These are phyloP conservation scores for Formicarius rufipectus DNA, from an alignment of 2,113 vertebrate genomes.

Conservation along the genomic window DNA sequence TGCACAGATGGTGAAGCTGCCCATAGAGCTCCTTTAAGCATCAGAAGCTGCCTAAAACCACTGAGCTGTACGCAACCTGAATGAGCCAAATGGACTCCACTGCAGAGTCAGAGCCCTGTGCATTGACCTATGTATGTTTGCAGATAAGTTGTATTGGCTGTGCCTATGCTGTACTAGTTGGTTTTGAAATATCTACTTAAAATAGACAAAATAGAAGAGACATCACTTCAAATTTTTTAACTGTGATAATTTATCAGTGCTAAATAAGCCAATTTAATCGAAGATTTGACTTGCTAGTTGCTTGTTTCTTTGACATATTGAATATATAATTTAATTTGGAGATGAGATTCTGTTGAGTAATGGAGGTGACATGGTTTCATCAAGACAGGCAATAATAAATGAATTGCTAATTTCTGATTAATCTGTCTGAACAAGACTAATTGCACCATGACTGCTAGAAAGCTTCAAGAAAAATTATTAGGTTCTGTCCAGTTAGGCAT, in stretches of 20 bases:
- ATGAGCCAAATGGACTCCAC: neutral
- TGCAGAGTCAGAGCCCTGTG: neutral
- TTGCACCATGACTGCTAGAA: neutral
- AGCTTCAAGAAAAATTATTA: neutral
- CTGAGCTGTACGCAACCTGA: neutral
- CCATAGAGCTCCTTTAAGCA: neutral
- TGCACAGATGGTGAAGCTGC: neutral
- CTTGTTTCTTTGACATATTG: neutral
- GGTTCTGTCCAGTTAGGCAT: neutral
- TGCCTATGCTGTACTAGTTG: neutral
- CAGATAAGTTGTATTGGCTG: neutral
- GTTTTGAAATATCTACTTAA: neutral
- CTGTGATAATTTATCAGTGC: neutral
- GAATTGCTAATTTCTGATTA: neutral
- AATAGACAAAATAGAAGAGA: neutral
- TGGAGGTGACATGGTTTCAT: neutral
- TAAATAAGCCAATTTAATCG: neutral
- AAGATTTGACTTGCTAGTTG: neutral
- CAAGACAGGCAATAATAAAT: neutral
- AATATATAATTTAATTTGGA: neutral
- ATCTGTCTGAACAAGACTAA: neutral
- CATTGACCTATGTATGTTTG: neutral
- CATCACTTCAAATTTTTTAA: neutral
- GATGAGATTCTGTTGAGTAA: neutral
- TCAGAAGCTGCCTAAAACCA: neutral